Evolutionary conservation across 2,113 vertebrate species (phyloP), one percentile per base, ranked within the genome.

Genomic region (Pimephales promelas): DNA sequence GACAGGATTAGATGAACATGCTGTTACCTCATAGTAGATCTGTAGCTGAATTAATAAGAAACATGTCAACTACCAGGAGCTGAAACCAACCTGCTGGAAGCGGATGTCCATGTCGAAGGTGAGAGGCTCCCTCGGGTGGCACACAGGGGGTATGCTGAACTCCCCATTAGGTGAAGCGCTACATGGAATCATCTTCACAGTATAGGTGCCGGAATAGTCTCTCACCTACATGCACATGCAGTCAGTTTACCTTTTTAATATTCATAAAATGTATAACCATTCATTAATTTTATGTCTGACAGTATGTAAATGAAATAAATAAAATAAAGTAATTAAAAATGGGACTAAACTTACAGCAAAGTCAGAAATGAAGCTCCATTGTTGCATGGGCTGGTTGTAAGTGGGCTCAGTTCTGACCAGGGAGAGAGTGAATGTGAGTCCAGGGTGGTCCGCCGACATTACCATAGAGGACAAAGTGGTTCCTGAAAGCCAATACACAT

Each of bases 341-440:
- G 2, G 5, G 11, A 16, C 5, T 40, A 8, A 66, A 84, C 94
- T 93, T 93, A 97, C 96, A 31, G 96, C 94, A 71, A 96, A 95
- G 85, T 97, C 95, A 1, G 96, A 96, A 14, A 94, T 52, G 14
- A 97, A 96, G 85, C 92, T 96, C 96, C 96, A 97, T 7, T 96
- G 94, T 87, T 96, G 96, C 0, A 92, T 87, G 0, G 96, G 95
- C 83, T 96, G 96, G 68, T 92, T 94, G 84, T 94, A 96, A 0
- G 94, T 95, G 0, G 94, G 93, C 3, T 96, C 93, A 0, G 93
- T 96, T 34, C 94, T 89, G 40, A 93, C 40, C 28, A 96, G 92
- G 68, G 88, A 94, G 43, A 97, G 93, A 57, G 93, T 94, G 10
- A 97, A 96, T 0, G 94, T 96, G 36, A 97, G 91, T 73, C 93